Evolutionary conservation across 2,888 invertebrate species (phyloP), one percentile per base, ranked within the genome.

Genomic region (Lepidocyrtoides sp.): DNA sequence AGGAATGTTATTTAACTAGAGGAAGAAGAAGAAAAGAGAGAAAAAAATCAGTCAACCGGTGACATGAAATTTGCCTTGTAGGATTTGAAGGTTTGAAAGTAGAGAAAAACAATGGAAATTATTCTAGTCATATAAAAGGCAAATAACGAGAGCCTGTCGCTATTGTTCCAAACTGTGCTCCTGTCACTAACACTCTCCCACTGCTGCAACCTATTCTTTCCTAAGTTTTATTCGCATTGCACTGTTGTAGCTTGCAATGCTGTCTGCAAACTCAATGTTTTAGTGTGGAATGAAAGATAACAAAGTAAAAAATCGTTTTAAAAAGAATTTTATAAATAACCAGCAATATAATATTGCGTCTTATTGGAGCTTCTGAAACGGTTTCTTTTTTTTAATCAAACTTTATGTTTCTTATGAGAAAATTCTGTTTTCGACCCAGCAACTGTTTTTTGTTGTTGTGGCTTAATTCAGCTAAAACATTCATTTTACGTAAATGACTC

Each of bases 41-140:
- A 60, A 57, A 79, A 69, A 84, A 84, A 84, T 84, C 84, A 84
- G 84, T 84, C 84, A 84, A 54, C 48, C 84, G 69, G 83, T 84
- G 84, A 84, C 69, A 84, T 69, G 44, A 83, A 66, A 83, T 84
- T 84, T 84, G 84, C 69, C 51, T 84, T 54, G 48, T 72, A 17
- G n/a, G 17, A 48, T 51, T 51, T 79, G 26, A 26, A 44, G 36
- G 41, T 51, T n/a, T 23, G 10, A 8, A 26, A 23, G 12, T 0
- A n/a, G 26, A 44, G 32, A 66, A 66, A 83, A 63, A 83, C 83
- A 83, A 83, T 83, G 48, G 83, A 60, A 81, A 81, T 81, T 81
- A 81, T 81, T 81, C 81, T n/a, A 81, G 81, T 60, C 81, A 81
- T n/a, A 77, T 41, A 81, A 81, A 60, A 32, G 81, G 29, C 41